Conservation (phyloP, 2,888 invertebrate species). For the Latrodectus hesperus region DNA sequence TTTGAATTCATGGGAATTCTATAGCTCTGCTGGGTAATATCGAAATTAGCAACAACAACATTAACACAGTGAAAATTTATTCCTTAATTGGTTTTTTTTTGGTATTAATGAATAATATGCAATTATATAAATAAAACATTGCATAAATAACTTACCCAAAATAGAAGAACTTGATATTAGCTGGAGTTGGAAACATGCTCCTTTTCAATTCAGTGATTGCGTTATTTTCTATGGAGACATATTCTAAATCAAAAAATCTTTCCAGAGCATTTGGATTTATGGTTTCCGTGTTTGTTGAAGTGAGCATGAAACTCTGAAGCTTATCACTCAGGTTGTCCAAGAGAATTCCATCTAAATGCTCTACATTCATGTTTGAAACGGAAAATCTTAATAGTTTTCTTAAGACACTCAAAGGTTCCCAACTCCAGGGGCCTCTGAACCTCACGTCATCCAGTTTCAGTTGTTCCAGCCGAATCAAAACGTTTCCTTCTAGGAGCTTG, state of each 20-base stretch:
- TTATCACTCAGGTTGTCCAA: slow-evolving; percentile 29
- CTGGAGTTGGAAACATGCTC: slow-evolving; percentile 52
- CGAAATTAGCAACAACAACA: too few relatives aligned
- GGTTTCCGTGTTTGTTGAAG: slow-evolving; percentile 30
- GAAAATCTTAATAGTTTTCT: slow-evolving; percentile 36
- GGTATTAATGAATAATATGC: neutral
- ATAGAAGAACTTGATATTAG: slow-evolving; percentile 51
- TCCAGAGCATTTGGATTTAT: slow-evolving; percentile 22
- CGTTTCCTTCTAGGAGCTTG: slow-evolving; percentile 42
- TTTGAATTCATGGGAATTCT: too few relatives aligned
- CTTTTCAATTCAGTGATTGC: slow-evolving; percentile 26
- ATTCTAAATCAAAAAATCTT: slow-evolving; percentile 38
- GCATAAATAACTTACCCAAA: slow-evolving; percentile 38
- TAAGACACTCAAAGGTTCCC: slow-evolving; percentile 32
- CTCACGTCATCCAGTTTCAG: slow-evolving; percentile 35
- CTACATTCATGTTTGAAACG: slow-evolving; percentile 32
- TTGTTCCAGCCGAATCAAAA: slow-evolving; percentile 38
- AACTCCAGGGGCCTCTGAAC: slow-evolving; percentile 20
- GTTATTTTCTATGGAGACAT: slow-evolving; percentile 45
- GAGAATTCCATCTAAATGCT: slow-evolving; percentile 19
- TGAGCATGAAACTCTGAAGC: slow-evolving; percentile 24
- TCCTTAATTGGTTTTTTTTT: too few relatives aligned
- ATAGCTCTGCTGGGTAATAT: too few relatives aligned
- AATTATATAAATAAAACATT: neutral
- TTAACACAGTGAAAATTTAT: too few relatives aligned